Percentiles rank a stretch among this genome's conserved stretches.
Evolutionary conservation across 2,113 vertebrate genomes (phyloP).

Genomic region (Mormyrus lacerda): DNA sequence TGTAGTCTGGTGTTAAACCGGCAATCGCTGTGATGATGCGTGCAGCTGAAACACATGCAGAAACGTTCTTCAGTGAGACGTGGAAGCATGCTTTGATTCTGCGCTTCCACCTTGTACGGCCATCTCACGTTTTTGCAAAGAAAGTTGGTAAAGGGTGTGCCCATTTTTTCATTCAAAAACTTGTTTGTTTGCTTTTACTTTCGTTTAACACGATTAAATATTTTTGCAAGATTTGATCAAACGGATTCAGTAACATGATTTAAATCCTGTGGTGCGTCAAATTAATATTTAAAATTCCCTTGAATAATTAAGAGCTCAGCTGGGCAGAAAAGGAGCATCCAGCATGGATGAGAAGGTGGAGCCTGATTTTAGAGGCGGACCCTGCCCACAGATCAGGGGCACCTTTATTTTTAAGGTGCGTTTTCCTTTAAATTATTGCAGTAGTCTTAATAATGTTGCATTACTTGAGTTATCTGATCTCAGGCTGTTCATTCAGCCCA

Average conservation of each 20-base stretch:
- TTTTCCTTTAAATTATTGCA: neutral
- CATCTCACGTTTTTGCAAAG: neutral
- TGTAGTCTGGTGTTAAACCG: neutral
- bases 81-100: neutral
- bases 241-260: neutral
- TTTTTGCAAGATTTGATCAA: neutral
- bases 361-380: neutral
- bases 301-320: neutral
- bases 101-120: neutral
- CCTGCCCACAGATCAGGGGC: neutral
- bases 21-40: neutral
- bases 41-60: neutral
- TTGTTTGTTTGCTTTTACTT: neutral
- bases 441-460: neutral
- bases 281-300: neutral
- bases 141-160: neutral
- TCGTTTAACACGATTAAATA: neutral
- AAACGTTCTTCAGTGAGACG: neutral
- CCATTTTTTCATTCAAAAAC: neutral
- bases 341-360: neutral
- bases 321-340: neutral
- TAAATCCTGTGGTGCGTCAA: neutral
- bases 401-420: neutral
- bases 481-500: neutral
- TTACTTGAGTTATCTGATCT: neutral